A percentile compares a stretch with the other conserved stretches of the same genome.
Evolutionary conservation across 2,888 invertebrate species (phyloP).

Genomic region (Trachelus troglodyta): DNA sequence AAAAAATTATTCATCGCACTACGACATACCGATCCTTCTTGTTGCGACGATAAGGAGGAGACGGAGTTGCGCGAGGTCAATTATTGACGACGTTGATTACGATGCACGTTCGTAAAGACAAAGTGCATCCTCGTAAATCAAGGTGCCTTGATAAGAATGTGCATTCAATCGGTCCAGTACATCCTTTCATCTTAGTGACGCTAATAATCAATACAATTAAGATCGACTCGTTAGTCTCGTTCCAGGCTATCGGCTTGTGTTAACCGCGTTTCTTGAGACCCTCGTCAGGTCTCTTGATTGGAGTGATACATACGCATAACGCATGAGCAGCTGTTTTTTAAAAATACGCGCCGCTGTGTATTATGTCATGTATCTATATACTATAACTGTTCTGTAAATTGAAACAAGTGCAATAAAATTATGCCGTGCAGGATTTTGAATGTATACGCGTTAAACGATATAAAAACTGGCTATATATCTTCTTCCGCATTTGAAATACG

Average conservation of each 20-base stretch:
- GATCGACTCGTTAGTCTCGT: conserved; percentile 52
- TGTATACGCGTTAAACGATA: not conserved
- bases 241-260: not conserved
- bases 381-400: not conserved
- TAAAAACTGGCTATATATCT: not conserved
- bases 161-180: conserved; percentile 21
- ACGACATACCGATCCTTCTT: not conserved
- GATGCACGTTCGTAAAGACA: conserved; percentile 17
- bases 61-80: not conserved
- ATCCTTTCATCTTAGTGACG: not conserved
- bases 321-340: not conserved
- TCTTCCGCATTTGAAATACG: not conserved
- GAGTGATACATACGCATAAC: not conserved
- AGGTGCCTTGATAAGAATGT: conserved; percentile 52
- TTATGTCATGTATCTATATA: not conserved
- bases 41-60: not conserved
- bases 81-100: not conserved
- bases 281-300: conserved; percentile 24
- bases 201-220: conserved; percentile 64
- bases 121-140: conserved; percentile 53
- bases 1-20: not conserved
- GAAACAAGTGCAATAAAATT: not conserved
- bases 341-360: not conserved
- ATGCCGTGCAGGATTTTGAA: not conserved
- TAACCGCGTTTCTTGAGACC: not conserved